phyloP scores from a whole-genome alignment of 2,797 vertebrate genomes.

The Rhincodon typus region DNA sequence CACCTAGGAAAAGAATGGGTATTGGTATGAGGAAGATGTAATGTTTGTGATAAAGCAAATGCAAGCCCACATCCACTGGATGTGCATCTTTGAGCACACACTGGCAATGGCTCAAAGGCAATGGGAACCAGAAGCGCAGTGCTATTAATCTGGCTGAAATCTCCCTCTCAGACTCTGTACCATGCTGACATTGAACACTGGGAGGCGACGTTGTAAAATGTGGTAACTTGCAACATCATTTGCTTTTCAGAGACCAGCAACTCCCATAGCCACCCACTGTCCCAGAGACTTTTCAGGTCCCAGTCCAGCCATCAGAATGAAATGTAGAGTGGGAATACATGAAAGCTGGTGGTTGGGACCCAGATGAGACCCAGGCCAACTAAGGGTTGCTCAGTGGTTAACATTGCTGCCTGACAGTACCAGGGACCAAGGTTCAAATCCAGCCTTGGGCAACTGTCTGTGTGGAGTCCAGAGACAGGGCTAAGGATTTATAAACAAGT shows the following conservation, averaged over 20 bases:
- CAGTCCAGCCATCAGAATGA: too few relatives aligned
- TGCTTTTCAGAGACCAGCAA: neutral
- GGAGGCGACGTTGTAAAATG: neutral
- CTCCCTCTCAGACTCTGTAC: neutral
- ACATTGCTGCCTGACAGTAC: too few relatives aligned
- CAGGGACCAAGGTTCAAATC: too few relatives aligned
- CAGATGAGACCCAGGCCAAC: too few relatives aligned
- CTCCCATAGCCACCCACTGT: too few relatives aligned
- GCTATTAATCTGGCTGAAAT: neutral
- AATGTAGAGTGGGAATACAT: too few relatives aligned
- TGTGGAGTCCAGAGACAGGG: too few relatives aligned
- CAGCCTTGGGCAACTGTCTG: too few relatives aligned
- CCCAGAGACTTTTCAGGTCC: neutral
- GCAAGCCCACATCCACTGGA: neutral
- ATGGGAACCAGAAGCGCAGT: too few relatives aligned
- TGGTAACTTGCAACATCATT: neutral
- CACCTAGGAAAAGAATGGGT: neutral
- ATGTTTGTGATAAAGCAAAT: neutral
- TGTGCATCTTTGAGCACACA: neutral
- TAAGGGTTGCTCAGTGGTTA: too few relatives aligned
- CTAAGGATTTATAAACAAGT: too few relatives aligned
- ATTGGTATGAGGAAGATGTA: neutral
- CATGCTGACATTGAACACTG: neutral
- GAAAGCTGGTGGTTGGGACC: too few relatives aligned
- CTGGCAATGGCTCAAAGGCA: neutral